Evolutionary conservation across 1,140 invertebrate species (phyloP).

Genomic region (Pinna nobilis): DNA sequence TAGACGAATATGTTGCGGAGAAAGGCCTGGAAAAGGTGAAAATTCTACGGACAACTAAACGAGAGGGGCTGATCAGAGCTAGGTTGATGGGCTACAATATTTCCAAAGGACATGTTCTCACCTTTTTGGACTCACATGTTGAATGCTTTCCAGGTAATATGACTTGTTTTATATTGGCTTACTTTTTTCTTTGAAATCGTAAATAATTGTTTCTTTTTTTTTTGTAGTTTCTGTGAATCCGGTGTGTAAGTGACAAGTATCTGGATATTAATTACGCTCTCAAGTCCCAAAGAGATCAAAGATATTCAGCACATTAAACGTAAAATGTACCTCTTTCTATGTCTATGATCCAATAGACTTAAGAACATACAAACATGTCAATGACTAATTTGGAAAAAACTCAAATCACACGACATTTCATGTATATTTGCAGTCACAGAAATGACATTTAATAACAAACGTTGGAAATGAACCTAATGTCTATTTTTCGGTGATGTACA

Average conservation of each 20-base stretch:
- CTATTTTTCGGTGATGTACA: too few species aligned
- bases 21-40: conserved; percentile 83
- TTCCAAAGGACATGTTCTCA: conserved; percentile 90
- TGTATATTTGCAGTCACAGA: too few species aligned
- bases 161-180: background rate
- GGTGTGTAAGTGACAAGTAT: background rate
- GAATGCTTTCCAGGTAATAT: conserved; percentile 90
- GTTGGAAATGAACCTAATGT: too few species aligned
- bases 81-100: conserved; percentile 88
- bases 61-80: conserved; percentile 94
- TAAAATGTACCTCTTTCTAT: too few species aligned
- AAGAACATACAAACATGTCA: too few species aligned
- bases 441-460: too few species aligned
- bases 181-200: background rate
- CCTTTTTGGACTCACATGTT: conserved; percentile 97
- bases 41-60: conserved; percentile 82
- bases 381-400: too few species aligned
- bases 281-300: too few species aligned
- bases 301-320: too few species aligned
- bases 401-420: too few species aligned
- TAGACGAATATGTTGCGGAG: conserved; percentile 90
- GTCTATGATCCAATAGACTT: too few species aligned
- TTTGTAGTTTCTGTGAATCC: background rate
- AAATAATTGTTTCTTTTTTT: too few species aligned
- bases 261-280: background rate